Base-by-base conservation (phyloP, 2,888 invertebrate genomes). In the Protonemura montana region DNA sequence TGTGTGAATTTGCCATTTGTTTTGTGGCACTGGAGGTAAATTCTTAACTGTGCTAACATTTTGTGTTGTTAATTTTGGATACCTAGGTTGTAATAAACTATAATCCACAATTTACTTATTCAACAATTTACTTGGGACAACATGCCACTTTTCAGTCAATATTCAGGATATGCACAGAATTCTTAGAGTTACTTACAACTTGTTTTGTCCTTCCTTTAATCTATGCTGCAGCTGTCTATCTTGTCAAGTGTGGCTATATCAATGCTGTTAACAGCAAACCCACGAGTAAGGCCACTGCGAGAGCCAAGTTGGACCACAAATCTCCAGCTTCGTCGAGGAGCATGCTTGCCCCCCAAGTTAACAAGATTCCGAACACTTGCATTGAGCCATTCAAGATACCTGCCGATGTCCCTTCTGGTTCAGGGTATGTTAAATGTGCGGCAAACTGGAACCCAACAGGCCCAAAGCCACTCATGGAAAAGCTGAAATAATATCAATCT, bases 381-480 rank as follows among this genome's bases (percentile, higher is more conserved):
- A 95, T 95, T 81, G 95, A 96, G 25, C 98, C 98, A 91, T 99
- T 99, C 82, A 99, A 93, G 78, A 99, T 92, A 0, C 99, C 99
- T 0, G 98, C 97, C 0, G 98, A 97, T 0, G 99, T 99, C n/a
- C 99, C 99, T 92, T 99, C 99, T 0, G 99, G 97, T 91, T 98
- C 98, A 0, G 99, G 59, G 13, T 59, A 59, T 21, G 59, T 59
- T 2, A 59, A 16, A 10, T 59, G 16, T 21, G 59, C 59, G 99
- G 90, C 99, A 90, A 99, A 96, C 91, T 99, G 99, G 92, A 99
- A 99, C 0, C 99, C 99, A 25, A 99, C 97, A 0, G 99, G 98
- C 86, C 99, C 92, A 90, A 99, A 98, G n/a, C 99, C 99, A n/a
- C 98, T 99, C 99, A 99, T 99, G 92, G 99, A 99, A 93, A 99